Evolutionary conservation across 2,888 invertebrate genomes (phyloP), one percentile per base, ranked within the genome.

Genomic region (Andrena camellia): DNA sequence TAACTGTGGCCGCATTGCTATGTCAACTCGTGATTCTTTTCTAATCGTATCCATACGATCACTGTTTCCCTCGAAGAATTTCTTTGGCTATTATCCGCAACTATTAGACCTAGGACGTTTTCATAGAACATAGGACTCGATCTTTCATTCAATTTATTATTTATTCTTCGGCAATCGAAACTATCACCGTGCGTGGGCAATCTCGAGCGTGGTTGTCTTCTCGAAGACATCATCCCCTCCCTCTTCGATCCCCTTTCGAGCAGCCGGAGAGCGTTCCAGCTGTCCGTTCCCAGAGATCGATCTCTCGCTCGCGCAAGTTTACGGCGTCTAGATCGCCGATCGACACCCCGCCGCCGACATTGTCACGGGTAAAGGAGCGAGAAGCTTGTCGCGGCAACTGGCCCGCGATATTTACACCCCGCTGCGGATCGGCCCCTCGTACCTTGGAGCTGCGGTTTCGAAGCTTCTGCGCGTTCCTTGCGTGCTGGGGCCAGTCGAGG

Each of bases 361-460:
- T 64, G 70, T 77, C 48, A 33, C 33, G 26, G 23, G 0, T 6
- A 13, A 23, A 42, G 48, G 29, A 70, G 31, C 29, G 52, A 52
- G 35, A 48, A 20, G 60, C 5, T 23, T 63, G 52, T 71, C 57
- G 7, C 29, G 4, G 54, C 33, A 23, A 20, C 52, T 48, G 52
- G 64, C 33, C 64, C 17, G 35, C 50, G 59, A 75, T 75, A 74
- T 83, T 86, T 78, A 74, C 68, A 74, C 64, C 42, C 52, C 72
- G 70, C 20, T 69, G 72, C 60, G 66, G 72, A 70, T 78, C 73
- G 64, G 29, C 50, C 54, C 29, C 50, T 66, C 48, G 71, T 84
- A 81, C 76, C 76, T 86, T 62, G 48, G 60, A 63, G 72, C 26
- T 83, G 83, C 67, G 81, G 85, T 85, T 86, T 78, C 60, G 57